Conservation (phyloP, 2,888 invertebrate species). For the Allophyes oxyacanthae region DNA sequence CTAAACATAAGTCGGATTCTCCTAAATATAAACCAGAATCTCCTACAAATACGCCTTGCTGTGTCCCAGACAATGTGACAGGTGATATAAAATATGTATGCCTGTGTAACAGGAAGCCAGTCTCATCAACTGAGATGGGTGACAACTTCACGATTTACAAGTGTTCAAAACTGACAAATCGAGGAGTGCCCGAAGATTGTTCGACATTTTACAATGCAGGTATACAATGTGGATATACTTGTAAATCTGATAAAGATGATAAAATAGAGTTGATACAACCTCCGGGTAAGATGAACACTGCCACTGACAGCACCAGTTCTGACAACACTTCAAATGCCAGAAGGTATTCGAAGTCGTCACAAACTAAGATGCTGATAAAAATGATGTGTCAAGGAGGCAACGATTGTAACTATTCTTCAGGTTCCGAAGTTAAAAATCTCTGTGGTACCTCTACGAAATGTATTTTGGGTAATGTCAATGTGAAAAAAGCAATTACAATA, state of each 20-base stretch:
- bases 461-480: constrained; percentile 18
- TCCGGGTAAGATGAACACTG: constrained; percentile 29
- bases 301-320: constrained; percentile 41
- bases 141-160: constrained; percentile 76
- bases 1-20: no score
- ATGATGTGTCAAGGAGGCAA: constrained; percentile 56
- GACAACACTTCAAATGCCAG: constrained; percentile 46
- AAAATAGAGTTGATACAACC: constrained; percentile 34
- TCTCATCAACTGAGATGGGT: constrained; percentile 58
- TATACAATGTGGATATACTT: constrained; percentile 45
- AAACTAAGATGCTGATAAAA: constrained; percentile 72
- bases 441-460: constrained; percentile 29
- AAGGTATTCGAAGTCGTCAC: constrained; percentile 74
- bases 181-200: constrained; percentile 56
- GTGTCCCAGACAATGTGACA: constrained; percentile 56
- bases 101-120: constrained; percentile 68
- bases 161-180: constrained; percentile 70
- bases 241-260: constrained; percentile 22
- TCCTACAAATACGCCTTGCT: constrained; percentile 31
- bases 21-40: constrained; percentile 34
- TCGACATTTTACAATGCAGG: constrained; percentile 47
- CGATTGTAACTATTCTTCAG: constrained; percentile 47
- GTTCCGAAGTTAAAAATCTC: constrained; percentile 37
- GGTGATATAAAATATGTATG: constrained; percentile 77
- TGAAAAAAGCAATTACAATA: constrained; percentile 42